Base-by-base conservation (phyloP, 2,888 invertebrate genomes). In the Acanthosepion lycidas region DNA sequence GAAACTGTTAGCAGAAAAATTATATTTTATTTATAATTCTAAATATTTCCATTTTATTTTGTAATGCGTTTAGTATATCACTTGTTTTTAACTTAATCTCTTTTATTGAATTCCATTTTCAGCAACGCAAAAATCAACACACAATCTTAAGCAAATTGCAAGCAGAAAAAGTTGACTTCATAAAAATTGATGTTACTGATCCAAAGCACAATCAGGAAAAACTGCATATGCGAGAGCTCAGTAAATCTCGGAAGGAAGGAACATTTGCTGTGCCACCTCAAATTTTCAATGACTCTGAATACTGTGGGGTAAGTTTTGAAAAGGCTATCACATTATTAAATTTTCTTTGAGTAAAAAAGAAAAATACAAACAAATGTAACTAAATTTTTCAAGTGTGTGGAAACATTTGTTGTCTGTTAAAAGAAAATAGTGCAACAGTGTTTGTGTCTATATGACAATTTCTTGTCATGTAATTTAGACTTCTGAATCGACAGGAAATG, bases 81-180 rank as follows among this genome's bases (percentile, higher is more conserved):
- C 59, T 26, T 59, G 20, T 59, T 20, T 59, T 6, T 6, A 6
- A 20, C 23, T 59, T 59, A 6, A 23, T 3, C 23, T 59, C 20
- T 59, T 53, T 94, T 94, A 42, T 55, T n/a, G 6, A 28, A 28
- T 92, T 51, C 48, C 95, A 91, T 94, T 91, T 95, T 53, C 97
- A 99, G 99, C 99, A 99, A 96, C 99, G 99, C 98, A 99, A 99
- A 98, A 98, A 99, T 96, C 99, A 99, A 97, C 99, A 99, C 97
- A 98, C 99, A 96, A 99, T 99, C 95, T 97, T 98, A 96, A 99
- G 99, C 98, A 99, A 99, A 97, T 98, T 99, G 97, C 99, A 99
- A 97, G 99, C 99, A 96, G 98, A 99, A 98, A 98, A 98, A 97
- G 98, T 99, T 96, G 98, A 98, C 96, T 99, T 99, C 97, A 98